Conservation (phyloP, 2,888 invertebrate species). For the Diplolepis rosae region DNA sequence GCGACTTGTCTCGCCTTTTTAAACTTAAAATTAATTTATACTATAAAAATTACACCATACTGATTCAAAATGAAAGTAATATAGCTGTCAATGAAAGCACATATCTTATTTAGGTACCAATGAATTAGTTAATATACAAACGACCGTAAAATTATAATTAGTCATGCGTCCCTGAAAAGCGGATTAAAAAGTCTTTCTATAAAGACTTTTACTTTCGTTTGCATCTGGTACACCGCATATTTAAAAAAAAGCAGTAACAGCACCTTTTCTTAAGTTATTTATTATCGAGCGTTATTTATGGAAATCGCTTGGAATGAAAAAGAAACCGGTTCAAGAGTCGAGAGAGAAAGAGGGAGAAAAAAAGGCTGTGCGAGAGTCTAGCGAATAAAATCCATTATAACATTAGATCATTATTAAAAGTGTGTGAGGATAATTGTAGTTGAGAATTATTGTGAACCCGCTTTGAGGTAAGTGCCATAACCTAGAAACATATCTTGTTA, state of each 20-base stretch:
- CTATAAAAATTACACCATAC: neutral
- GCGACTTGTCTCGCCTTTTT: neutral
- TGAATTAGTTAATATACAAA: constrained; percentile 12
- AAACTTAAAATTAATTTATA: neutral
- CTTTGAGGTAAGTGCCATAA: constrained; percentile 72
- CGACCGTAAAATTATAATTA: constrained; percentile 17
- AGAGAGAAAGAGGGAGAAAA: neutral
- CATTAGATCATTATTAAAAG: constrained; percentile 28
- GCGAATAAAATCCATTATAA: constrained; percentile 22
- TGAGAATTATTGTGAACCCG: constrained; percentile 64
- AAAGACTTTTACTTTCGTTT: constrained; percentile 31
- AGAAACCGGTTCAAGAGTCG: constrained; percentile 25
- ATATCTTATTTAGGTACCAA: no score
- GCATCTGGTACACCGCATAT: constrained; percentile 15
- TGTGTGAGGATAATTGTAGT: constrained; percentile 17
- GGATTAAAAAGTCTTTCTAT: constrained; percentile 26
- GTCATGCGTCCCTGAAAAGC: constrained; percentile 26
- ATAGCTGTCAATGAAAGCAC: neutral
- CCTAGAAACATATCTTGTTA: constrained; percentile 74
- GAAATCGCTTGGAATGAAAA: constrained; percentile 12
- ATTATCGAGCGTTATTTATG: constrained; percentile 11
- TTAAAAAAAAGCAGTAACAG: constrained; percentile 19
- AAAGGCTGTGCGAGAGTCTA: neutral
- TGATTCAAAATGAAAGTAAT: neutral
- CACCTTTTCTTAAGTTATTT: constrained; percentile 22